These are phyloP conservation scores for Pseudolaguvia tuberculata DNA, from an alignment of 2,113 vertebrate species.

Conservation along the genomic window DNA sequence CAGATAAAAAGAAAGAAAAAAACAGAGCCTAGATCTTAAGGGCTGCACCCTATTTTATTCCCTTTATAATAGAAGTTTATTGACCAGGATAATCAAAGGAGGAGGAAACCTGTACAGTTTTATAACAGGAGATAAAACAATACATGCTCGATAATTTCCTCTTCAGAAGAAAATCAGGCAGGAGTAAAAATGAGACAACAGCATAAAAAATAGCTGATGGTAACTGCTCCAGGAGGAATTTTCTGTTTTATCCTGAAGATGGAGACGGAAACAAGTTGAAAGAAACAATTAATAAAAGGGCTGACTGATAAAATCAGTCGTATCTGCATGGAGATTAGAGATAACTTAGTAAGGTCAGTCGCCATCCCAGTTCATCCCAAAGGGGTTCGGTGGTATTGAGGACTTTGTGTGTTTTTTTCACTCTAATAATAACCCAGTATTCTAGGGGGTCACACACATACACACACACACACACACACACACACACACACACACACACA, in stretches of 20 bases:
- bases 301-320: neutral
- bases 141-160: neutral
- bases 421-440: too few species aligned
- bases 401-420: too few species aligned
- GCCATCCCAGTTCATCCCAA: too few species aligned
- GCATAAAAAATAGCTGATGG: neutral
- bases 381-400: too few species aligned
- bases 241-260: neutral
- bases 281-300: neutral
- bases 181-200: neutral
- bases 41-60: neutral
- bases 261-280: too few species aligned
- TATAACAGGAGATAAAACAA: slow-evolving; percentile 4
- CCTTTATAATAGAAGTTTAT: neutral
- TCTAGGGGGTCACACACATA: too few species aligned
- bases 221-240: neutral
- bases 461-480: too few species aligned
- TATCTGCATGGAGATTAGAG: neutral
- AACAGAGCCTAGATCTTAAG: neutral
- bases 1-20: neutral
- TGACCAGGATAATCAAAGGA: neutral
- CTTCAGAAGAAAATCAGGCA: neutral
- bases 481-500: too few species aligned
- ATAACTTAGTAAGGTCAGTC: neutral
- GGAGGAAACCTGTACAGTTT: neutral